Base-by-base conservation (phyloP, 1,140 invertebrate species). In the Philaenus spumarius region DNA sequence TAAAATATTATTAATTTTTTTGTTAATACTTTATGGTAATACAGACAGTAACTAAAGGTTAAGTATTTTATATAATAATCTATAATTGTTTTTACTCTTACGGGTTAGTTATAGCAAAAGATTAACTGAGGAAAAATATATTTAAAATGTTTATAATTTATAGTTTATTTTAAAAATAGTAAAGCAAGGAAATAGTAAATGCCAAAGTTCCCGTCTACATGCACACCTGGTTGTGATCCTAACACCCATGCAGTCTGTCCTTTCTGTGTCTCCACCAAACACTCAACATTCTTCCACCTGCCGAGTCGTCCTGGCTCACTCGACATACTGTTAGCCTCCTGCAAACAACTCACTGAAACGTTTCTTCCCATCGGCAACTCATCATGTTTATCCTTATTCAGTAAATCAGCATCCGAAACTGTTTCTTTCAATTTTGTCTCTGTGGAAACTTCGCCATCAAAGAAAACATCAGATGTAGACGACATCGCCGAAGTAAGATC, bases 221-320 rank as follows among this genome's bases (percentile, higher is more conserved):
- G 50, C 50, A 53, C 50, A 53, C 50, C 50, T 53, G 30, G 7
- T 7, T 39, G 35, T 12, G 15, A 9, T 37, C 23, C 50, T 35
- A 53, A 11, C 50, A 53, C 50, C 50, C n/a, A 19, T 12, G 43
- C 23, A 30, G 26, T 4, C 9, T 30, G 3, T n/a, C n/a, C n/a
- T 30, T 30, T 30, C 26, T 30, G 3, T 4, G 26, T 9, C 3
- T 30, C 26, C 26, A 30, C 26, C 26, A 30, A 30, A 30, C 26
- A 30, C 26, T 30, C 26, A 9, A 30, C 9, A 9, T 30, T 30
- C 26, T 30, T 30, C 26, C 26, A 30, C 26, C 26, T 30, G 26
- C 26, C 26, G 9, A 30, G 26, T 3, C 26, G 26, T 30, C 26
- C 26, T 4, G 26, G 26, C 9, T 30, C 26, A 9, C 9, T 3